phyloP scores from a whole-genome alignment of 2,113 vertebrate species.

The Leptobrachium leishanense region DNA sequence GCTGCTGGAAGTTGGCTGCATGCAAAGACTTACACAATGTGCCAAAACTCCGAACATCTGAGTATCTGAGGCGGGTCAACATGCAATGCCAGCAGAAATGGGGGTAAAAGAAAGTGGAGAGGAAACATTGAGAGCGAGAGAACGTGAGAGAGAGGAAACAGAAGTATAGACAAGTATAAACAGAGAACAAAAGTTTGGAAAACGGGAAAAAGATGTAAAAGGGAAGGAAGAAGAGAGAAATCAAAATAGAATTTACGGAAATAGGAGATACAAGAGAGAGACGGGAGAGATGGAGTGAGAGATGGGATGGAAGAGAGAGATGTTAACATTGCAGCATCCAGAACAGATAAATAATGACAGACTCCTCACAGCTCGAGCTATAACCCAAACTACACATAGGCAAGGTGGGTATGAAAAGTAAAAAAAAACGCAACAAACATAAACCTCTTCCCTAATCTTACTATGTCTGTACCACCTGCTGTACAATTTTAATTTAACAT shows the following conservation, averaged over 20 bases:
- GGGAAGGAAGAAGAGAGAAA: background rate
- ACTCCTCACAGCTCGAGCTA: conserved; percentile 19
- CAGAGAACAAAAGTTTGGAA: background rate
- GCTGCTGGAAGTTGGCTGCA: conserved; percentile 25
- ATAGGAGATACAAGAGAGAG: background rate
- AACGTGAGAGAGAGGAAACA: background rate
- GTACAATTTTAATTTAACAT: too few species aligned
- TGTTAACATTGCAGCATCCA: conserved; percentile 43
- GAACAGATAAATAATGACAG: conserved; percentile 38
- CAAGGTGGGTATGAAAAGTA: conserved; percentile 8
- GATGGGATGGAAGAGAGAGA: conserved; percentile 40
- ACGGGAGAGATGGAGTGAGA: conserved; percentile 16
- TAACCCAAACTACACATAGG: conserved; percentile 19
- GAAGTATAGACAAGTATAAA: background rate
- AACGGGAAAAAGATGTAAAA: background rate
- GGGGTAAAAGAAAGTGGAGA: background rate
- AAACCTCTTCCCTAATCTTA: background rate
- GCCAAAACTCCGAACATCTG: conserved; percentile 42
- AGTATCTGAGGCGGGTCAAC: conserved; percentile 34
- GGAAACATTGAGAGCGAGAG: too few species aligned
- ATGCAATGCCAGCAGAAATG: conserved; percentile 21
- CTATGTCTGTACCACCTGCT: background rate
- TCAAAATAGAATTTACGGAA: background rate
- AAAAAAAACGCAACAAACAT: conserved; percentile 15
- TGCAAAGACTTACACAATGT: conserved; percentile 44